These are phyloP conservation scores for Scolopax rusticola DNA, from an alignment of 2,797 vertebrate species.

Conservation along the genomic window DNA sequence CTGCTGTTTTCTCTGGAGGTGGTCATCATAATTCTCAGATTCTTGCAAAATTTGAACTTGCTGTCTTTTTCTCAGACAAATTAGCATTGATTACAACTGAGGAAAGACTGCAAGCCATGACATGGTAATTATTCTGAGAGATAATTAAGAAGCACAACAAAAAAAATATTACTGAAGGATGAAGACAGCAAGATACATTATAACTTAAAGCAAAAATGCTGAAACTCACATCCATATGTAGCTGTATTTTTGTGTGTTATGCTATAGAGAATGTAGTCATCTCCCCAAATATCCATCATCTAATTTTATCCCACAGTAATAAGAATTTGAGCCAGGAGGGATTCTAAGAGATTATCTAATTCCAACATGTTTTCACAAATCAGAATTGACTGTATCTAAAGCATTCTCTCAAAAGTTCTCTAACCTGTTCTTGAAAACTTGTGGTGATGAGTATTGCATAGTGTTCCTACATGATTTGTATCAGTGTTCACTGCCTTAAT, in stretches of 20 bases:
- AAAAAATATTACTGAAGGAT: background rate
- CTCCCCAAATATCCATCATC: background rate
- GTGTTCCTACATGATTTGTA: too few species aligned
- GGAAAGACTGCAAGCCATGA: background rate
- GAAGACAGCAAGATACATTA: background rate
- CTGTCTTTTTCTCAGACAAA: constrained; percentile 29
- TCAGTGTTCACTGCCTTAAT: background rate
- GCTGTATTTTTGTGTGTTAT: background rate
- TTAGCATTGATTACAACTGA: background rate
- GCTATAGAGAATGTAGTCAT: background rate
- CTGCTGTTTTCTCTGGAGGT: background rate
- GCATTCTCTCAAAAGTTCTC: background rate
- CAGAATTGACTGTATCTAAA: background rate
- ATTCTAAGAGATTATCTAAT: background rate
- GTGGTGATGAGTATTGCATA: background rate
- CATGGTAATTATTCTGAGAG: constrained; percentile 5
- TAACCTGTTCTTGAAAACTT: background rate
- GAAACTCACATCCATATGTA: accelerated
- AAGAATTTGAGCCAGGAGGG: background rate
- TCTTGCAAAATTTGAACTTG: background rate
- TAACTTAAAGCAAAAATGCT: background rate
- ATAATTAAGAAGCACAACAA: constrained; percentile 18
- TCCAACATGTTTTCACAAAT: background rate
- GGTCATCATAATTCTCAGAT: background rate
- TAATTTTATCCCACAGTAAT: background rate